These are phyloP conservation scores for Portevinia maculata DNA, from an alignment of 2,888 invertebrate species.

Conservation along the genomic window DNA sequence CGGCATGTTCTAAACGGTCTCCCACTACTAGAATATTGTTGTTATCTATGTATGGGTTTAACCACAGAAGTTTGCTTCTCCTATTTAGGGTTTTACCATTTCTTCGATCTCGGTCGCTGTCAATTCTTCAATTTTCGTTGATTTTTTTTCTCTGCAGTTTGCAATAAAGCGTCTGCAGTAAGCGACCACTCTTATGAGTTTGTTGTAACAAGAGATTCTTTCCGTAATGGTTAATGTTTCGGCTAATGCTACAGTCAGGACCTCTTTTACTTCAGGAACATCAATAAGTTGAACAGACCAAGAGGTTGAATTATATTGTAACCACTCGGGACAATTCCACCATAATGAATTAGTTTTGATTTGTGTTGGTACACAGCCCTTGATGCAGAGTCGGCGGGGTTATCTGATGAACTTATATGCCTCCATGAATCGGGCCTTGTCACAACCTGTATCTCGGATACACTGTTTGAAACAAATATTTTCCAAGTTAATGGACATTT, in stretches of 20 bases:
- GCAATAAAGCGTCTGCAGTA: no score
- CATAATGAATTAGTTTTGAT: no score
- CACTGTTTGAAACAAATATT: no score
- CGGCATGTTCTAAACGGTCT: constrained; percentile 72
- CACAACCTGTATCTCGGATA: background rate
- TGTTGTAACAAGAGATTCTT: background rate
- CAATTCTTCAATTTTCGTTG: background rate
- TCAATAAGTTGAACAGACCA: background rate
- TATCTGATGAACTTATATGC: no score
- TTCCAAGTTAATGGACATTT: no score
- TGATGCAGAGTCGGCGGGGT: no score
- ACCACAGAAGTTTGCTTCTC: constrained; percentile 30
- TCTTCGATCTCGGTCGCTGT: constrained; percentile 6
- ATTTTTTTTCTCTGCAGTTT: no score
- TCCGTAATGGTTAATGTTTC: constrained; percentile 1
- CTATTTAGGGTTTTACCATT: background rate
- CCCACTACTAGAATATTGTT: constrained; percentile 75
- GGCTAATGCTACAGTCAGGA: background rate
- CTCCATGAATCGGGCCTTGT: no score
- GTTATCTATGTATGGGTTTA: constrained; percentile 73
- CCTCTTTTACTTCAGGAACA: background rate
- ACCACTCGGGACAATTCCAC: constrained; percentile 71
- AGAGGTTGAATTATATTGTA: background rate
- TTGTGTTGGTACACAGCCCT: no score
- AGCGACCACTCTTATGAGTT: no score